Conservation (phyloP, 1,140 invertebrate species). For the Drosophila cardini region DNA sequence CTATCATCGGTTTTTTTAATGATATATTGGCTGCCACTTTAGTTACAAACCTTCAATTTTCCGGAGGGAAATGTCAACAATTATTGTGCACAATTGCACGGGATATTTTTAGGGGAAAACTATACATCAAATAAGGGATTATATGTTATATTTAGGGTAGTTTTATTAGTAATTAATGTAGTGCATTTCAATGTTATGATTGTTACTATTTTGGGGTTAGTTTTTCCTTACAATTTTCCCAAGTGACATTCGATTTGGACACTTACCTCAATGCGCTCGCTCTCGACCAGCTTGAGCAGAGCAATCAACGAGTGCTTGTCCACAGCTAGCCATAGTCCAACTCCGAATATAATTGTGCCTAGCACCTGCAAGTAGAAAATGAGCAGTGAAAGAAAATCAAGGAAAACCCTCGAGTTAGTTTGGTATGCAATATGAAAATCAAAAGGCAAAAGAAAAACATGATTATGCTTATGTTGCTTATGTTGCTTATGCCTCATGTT, state of each 20-base stretch:
- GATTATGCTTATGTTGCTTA: slow-evolving; percentile 67
- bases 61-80: slow-evolving; percentile 48
- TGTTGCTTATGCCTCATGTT: slow-evolving; percentile 52
- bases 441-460: slow-evolving; percentile 43
- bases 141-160: slow-evolving; percentile 37
- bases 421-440: slow-evolving; percentile 37
- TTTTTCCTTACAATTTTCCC: slow-evolving; percentile 23
- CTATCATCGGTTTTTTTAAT: background rate
- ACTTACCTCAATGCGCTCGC: slow-evolving; percentile 87
- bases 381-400: slow-evolving; percentile 14
- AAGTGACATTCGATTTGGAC: slow-evolving; percentile 30
- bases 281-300: slow-evolving; percentile 87
- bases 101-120: slow-evolving; percentile 18
- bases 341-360: slow-evolving; percentile 89
- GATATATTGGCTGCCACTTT: slow-evolving; percentile 19
- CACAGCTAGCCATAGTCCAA: slow-evolving; percentile 91
- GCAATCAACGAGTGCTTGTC: slow-evolving; percentile 89
- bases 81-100: slow-evolving; percentile 45
- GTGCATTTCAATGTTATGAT: slow-evolving; percentile 50
- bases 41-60: slow-evolving; percentile 20
- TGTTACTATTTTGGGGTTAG: slow-evolving; percentile 24
- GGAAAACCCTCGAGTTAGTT: slow-evolving; percentile 35
- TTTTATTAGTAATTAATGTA: slow-evolving; percentile 14
- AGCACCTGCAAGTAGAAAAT: slow-evolving; percentile 86
- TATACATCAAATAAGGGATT: background rate